Conservation (phyloP, 2,888 invertebrate genomes). For the Phyllotreta cruciferae region DNA sequence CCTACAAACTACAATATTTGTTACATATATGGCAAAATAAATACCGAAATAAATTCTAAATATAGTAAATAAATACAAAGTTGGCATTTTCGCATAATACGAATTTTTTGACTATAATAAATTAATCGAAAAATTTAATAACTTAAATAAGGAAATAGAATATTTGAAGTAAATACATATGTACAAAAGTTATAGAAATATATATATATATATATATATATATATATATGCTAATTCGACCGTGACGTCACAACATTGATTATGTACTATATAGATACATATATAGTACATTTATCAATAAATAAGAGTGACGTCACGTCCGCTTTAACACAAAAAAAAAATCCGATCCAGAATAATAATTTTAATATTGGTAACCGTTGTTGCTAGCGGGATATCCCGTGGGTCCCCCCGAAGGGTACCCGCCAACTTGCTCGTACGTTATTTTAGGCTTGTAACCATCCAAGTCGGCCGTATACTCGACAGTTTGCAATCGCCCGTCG, state of each 20-base stretch:
- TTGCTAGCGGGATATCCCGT: constrained; percentile 24
- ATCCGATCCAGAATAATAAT: constrained; percentile 2
- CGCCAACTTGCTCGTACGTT: constrained; percentile 63
- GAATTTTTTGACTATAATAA: neutral
- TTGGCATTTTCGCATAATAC: constrained; percentile 20
- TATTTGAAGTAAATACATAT: no score
- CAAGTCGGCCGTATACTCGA: constrained; percentile 71
- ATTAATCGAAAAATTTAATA: no score
- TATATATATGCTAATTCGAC: neutral
- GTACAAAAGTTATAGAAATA: no score
- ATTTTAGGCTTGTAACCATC: constrained; percentile 72
- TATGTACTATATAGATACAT: no score
- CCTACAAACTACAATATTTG: constrained; percentile 38
- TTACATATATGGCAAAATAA: constrained; percentile 43
- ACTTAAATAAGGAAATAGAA: no score
- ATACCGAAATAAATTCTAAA: constrained; percentile 18
- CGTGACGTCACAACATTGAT: neutral
- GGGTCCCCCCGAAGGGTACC: constrained; percentile 21
- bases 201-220: no score
- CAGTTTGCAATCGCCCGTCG: constrained; percentile 71
- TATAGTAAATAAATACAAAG: constrained; percentile 16
- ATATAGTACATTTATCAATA: no score
- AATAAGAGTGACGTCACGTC: no score
- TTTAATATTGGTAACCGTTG: constrained; percentile 33
- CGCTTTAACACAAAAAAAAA: constrained; percentile 9